Percentiles rank a stretch among this genome's conserved stretches.
These are phyloP conservation scores for Platynereis dumerilii DNA, from an alignment of 2,888 invertebrate genomes.

Conservation along the genomic window DNA sequence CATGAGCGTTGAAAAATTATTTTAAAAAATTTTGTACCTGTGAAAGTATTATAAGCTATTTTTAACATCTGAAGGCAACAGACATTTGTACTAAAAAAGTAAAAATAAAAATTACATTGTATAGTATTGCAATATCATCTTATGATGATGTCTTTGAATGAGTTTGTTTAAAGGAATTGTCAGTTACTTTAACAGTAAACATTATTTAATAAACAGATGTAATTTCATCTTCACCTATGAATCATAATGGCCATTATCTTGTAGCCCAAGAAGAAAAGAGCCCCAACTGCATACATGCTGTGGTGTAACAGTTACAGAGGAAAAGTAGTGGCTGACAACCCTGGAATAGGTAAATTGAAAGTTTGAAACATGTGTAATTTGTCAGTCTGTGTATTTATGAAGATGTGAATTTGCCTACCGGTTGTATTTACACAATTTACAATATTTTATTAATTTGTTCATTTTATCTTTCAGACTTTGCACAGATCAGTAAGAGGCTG, in stretches of 20 bases:
- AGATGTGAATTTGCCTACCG: too few species aligned
- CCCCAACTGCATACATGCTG: slow-evolving; percentile 83
- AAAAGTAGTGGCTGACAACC: slow-evolving; percentile 74
- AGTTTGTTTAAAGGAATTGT: neutral
- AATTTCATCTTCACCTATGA: too few species aligned
- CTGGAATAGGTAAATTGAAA: slow-evolving; percentile 76
- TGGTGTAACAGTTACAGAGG: slow-evolving; percentile 86
- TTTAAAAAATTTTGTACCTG: neutral
- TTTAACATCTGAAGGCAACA: too few species aligned
- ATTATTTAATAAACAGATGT: too few species aligned
- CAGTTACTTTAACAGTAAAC: too few species aligned
- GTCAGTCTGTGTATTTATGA: neutral
- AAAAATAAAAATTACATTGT: slow-evolving; percentile 3
- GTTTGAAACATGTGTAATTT: neutral
- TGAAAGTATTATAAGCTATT: neutral
- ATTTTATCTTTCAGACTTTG: slow-evolving; percentile 70
- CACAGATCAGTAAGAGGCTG: slow-evolving; percentile 80
- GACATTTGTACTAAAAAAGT: neutral
- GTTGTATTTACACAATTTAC: too few species aligned
- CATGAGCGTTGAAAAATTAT: too few species aligned
- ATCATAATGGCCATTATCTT: neutral
- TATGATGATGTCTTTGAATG: neutral
- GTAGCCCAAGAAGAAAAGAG: slow-evolving; percentile 37
- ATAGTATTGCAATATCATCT: neutral
- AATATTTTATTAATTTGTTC: neutral